These are phyloP conservation scores for Hyposoter didymator DNA, from an alignment of 2,888 invertebrate genomes.

Conservation along the genomic window DNA sequence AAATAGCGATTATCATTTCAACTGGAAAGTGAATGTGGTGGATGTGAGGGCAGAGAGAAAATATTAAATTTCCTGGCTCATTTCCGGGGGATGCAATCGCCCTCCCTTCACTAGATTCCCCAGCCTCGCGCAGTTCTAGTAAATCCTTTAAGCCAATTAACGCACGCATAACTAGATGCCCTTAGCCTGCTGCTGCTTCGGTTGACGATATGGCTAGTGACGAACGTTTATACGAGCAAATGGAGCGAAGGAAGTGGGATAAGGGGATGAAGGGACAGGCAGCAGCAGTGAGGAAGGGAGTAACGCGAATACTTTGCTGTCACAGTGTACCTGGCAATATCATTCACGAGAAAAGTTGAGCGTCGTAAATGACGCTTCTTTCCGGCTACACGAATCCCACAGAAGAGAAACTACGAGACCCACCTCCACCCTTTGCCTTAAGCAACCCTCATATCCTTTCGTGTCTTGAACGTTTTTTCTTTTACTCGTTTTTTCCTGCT, in stretches of 20 bases:
- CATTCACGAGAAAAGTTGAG: slow-evolving; percentile 25
- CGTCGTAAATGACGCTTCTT: slow-evolving; percentile 34
- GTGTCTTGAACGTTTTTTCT: slow-evolving; percentile 6
- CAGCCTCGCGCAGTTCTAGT: slow-evolving; percentile 9
- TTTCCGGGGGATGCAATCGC: slow-evolving; percentile 42
- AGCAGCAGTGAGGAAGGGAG: background rate
- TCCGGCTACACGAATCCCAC: slow-evolving; percentile 36
- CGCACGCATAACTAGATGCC: slow-evolving; percentile 76
- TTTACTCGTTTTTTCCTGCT: slow-evolving; percentile 15
- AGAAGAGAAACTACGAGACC: slow-evolving; percentile 6
- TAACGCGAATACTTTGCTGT: background rate
- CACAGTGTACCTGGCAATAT: slow-evolving; percentile 25
- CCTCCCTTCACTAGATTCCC: slow-evolving; percentile 26
- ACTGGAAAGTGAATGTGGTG: background rate
- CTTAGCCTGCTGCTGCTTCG: slow-evolving; percentile 64
- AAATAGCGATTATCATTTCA: slow-evolving; percentile 27
- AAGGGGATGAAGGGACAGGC: slow-evolving; percentile 1
- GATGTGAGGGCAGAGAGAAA: slow-evolving; percentile 6
- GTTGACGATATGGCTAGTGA: slow-evolving; percentile 60
- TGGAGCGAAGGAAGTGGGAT: slow-evolving; percentile 19
- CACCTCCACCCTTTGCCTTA: background rate
- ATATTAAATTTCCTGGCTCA: slow-evolving; percentile 40
- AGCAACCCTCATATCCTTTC: slow-evolving; percentile 53
- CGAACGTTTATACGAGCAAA: slow-evolving; percentile 52
- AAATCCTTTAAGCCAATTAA: slow-evolving; percentile 84